Base-by-base conservation (phyloP, 1,140 invertebrate species). In the Agrilus planipennis region DNA sequence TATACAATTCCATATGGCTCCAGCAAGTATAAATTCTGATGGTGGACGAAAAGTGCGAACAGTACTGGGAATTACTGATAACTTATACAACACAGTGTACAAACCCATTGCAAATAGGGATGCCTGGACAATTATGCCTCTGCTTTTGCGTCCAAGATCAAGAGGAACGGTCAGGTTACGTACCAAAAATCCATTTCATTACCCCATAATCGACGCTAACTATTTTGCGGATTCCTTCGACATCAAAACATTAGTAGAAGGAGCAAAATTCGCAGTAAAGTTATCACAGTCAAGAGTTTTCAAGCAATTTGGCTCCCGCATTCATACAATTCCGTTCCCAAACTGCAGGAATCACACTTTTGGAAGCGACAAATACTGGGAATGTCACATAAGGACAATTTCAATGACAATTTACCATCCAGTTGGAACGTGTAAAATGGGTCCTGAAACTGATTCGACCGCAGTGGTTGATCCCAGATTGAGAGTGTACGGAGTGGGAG, bases 351-450 rank as follows among this genome's bases (percentile, higher is more conserved):
- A 81, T 28, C 66, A 73, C 18, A 69, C 71, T 45, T 86, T 87
- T 54, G 75, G 72, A 11, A 77, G 76, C 1, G 84, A 90, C 45
- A 72, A 72, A 3, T 91, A 89, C 51, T 79, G 86, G 67, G 86
- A 87, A 52, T 91, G 88, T 54, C 79, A 85, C 52, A 83, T 86
- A 9, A 65, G 85, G 15, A 84, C 84, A 15, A 80, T 88, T 31
- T 79, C 83, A 0, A 84, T 87, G 79, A 90, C 87, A 2, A 82
- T 89, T 42, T 89, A 89, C 55, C 83, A 85, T 68, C 82, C 82
- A 0, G 75, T 79, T 14, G 81, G 82, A 7, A 88, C 83, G 0
- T 75, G 79, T 15, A 87, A 85, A 61, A 91, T 92, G 88, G 88
- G 89, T 7, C 79, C 82, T 0, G 49, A 65, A 1, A 72, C 68